These are phyloP conservation scores for Oscheius myriophilus DNA, from an alignment of 2,888 invertebrate genomes.

Conservation along the genomic window DNA sequence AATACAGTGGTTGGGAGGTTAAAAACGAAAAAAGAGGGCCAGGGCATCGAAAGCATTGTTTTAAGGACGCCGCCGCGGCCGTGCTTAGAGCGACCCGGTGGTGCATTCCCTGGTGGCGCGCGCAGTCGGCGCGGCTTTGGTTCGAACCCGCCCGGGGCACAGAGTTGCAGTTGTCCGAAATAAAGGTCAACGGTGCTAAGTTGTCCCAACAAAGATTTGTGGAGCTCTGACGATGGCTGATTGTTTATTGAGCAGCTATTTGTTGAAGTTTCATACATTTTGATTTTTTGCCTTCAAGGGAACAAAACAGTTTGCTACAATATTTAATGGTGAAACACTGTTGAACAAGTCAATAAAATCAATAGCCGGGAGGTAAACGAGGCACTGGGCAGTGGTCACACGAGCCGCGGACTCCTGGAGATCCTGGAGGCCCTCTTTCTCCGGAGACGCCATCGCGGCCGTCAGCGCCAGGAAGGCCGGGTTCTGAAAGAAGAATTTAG, in stretches of 20 bases:
- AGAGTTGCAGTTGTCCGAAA: conserved; percentile 6
- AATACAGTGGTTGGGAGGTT: no score
- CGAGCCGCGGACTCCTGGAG: conserved; percentile 45
- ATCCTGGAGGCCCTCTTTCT: conserved; percentile 44
- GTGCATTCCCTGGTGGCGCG: no score
- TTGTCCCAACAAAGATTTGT: conserved; percentile 43
- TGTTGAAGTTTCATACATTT: conserved; percentile 20
- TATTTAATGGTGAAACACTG: no score
- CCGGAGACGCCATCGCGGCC: conserved; percentile 47
- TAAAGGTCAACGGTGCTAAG: conserved; percentile 50
- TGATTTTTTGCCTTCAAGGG: background rate
- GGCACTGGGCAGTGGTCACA: conserved; percentile 55
- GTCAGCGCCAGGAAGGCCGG: conserved; percentile 44
- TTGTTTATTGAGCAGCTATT: conserved; percentile 1
- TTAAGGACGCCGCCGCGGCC: no score
- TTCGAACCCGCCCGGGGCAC: no score
- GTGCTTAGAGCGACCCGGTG: no score
- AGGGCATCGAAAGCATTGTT: no score
- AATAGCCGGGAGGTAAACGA: conserved; percentile 55
- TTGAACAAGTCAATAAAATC: no score
- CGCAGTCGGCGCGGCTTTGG: no score
- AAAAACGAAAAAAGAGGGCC: no score
- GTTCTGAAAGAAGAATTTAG: no score
- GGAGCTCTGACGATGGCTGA: conserved; percentile 23
- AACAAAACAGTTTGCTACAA: no score